Evolutionary conservation across 2,888 invertebrate genomes (phyloP), one percentile per base, ranked within the genome.

Genomic region (Leucoptera coffeella): DNA sequence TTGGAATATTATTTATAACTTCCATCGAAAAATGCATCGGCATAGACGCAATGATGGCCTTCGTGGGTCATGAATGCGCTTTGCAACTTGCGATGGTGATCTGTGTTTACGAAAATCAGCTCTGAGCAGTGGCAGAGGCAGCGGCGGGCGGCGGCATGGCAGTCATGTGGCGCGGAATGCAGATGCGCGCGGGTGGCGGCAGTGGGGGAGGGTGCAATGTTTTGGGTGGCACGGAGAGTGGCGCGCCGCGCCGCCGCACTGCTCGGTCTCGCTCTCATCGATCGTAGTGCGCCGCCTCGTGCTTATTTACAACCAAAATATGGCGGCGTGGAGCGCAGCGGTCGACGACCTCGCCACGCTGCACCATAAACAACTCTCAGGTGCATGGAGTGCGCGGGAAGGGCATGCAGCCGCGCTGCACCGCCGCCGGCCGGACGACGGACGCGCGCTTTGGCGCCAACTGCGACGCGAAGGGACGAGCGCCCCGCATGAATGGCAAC

Each of bases 221-320:
- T 58, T 57, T 55, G 52, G 49, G 42, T 45, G 40, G 40, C 40
- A 23, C 3, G 6, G 40, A 40, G 41, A 38, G 36, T 25, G 31
- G 29, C 34, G 14, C 14, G 17, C 4, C 49, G 58, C 60, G 57
- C 55, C 59, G 59, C 40, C 58, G 60, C 60, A 59, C 47, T 55
- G 50, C 17, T 9, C 17, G 41, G 43, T 49, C 39, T 43, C 42
- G 43, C 38, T 38, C 31, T 42, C 46, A 62, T 62, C 62, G 61
- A 61, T 61, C 58, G 53, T 43, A 43, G 56, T 52, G 56, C 53
- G 57, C 51, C 52, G 50, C 47, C 53, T 51, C 17, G 17, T 17
- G 6, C 17, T 60, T 60, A 61, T 62, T 65, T 65, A 62, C 59
- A 61, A 59, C 58, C 60, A 48, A 62, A 62, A 62, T 60, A 62